Evolutionary conservation across 2,888 invertebrate genomes (phyloP).

Genomic region (Lysandra bellargus): DNA sequence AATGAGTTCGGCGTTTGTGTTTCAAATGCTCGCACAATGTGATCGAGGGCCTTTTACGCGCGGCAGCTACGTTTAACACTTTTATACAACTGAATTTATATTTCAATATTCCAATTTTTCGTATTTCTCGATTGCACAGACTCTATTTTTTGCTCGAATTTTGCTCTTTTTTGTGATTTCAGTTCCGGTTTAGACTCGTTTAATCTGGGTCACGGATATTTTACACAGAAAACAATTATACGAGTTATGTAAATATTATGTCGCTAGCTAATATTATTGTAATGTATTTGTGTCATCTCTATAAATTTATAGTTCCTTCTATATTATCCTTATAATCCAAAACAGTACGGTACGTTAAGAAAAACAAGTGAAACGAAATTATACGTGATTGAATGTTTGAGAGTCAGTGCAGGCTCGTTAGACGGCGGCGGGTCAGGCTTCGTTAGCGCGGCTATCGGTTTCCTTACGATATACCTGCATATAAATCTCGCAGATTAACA

Average conservation of each 20-base stretch:
- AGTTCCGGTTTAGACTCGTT: background rate
- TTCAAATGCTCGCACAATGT: conserved; percentile 15
- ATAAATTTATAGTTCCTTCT: too few species aligned
- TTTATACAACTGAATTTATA: conserved; percentile 5
- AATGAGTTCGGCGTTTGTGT: conserved; percentile 38
- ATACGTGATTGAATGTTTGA: conserved; percentile 37
- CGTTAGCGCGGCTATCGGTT: conserved; percentile 52
- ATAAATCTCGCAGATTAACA: conserved; percentile 19
- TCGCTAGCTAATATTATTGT: background rate
- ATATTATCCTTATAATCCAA: background rate
- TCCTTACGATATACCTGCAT: conserved; percentile 27
- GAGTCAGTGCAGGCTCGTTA: conserved; percentile 52
- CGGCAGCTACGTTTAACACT: conserved; percentile 20
- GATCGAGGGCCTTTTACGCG: conserved; percentile 10
- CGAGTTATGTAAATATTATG: background rate
- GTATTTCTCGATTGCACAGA: background rate
- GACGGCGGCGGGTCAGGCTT: conserved; percentile 55
- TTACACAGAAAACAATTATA: background rate
- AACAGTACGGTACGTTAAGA: background rate
- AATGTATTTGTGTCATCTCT: too few species aligned
- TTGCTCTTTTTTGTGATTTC: conserved; percentile 1
- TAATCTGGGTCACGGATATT: conserved; percentile 1
- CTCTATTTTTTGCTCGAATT: background rate
- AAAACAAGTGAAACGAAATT: background rate
- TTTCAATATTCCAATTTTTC: conserved; percentile 5